Conservation (phyloP, 1,140 invertebrate genomes). For the Panagrolaimus sp. region DNA sequence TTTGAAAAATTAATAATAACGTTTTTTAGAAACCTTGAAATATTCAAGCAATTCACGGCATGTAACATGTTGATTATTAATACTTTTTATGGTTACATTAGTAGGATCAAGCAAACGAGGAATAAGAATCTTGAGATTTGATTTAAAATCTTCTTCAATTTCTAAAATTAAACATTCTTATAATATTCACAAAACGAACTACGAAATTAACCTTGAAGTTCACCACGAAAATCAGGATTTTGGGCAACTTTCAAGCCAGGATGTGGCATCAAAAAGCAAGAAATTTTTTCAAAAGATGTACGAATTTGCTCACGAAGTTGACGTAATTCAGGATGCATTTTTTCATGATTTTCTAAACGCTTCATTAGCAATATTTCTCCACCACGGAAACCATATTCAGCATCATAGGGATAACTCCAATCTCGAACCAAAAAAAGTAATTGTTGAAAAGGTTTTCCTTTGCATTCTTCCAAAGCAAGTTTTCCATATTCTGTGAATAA, state of each 20-base stretch:
- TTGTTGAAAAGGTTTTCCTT: slow-evolving; percentile 78
- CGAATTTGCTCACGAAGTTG: slow-evolving; percentile 85
- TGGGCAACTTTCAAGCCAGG: slow-evolving; percentile 91
- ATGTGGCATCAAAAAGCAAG: slow-evolving; percentile 95
- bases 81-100: slow-evolving; percentile 89
- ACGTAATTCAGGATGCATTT: slow-evolving; percentile 88
- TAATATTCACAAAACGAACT: slow-evolving; percentile 33
- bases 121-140: slow-evolving; percentile 75
- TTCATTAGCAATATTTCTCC: slow-evolving; percentile 79
- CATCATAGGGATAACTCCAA: slow-evolving; percentile 97
- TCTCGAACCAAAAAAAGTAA: slow-evolving; percentile 91
- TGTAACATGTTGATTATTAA: slow-evolving; percentile 85
- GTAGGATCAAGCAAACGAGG: slow-evolving; percentile 79
- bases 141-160: slow-evolving; percentile 87
- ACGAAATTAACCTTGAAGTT: slow-evolving; percentile 69
- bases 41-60: slow-evolving; percentile 88
- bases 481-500: slow-evolving; percentile 94
- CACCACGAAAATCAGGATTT: slow-evolving; percentile 90
- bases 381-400: slow-evolving; percentile 80
- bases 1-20: no score
- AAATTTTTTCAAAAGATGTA: slow-evolving; percentile 87
- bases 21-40: no score
- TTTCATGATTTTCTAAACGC: slow-evolving; percentile 71
- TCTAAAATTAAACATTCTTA: slow-evolving; percentile 65
- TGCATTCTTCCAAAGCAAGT: slow-evolving; percentile 81